phyloP scores from a whole-genome alignment of 2,113 vertebrate genomes.

The Etheostoma spectabile region DNA sequence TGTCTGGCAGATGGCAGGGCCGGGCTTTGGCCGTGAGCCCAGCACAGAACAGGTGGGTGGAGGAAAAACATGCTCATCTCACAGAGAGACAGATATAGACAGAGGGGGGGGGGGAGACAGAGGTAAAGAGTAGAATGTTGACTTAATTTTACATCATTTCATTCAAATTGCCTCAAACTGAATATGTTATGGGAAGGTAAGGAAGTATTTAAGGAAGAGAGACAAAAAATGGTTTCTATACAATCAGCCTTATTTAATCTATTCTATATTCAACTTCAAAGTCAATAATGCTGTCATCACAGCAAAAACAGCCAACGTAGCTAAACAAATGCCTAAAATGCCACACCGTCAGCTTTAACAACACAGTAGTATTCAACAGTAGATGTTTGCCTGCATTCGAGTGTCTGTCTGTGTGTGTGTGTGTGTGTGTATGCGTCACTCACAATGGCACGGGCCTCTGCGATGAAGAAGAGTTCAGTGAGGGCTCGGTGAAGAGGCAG shows the following conservation, averaged over 20 bases:
- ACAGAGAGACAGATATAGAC: slow-evolving; percentile 29
- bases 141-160: neutral
- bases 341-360: slow-evolving; percentile 6
- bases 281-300: slow-evolving; percentile 27
- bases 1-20: slow-evolving; percentile 69
- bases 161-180: neutral
- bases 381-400: neutral
- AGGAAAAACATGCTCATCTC: slow-evolving; percentile 51
- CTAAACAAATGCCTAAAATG: slow-evolving; percentile 22
- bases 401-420: neutral
- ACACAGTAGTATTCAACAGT: neutral
- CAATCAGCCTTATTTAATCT: neutral
- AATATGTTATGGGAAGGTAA: neutral
- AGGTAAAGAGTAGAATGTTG: slow-evolving; percentile 17
- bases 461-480: slow-evolving; percentile 95
- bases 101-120: neutral
- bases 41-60: slow-evolving; percentile 66
- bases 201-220: neutral
- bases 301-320: neutral
- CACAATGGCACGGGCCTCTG: slow-evolving; percentile 92
- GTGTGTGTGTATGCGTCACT: slow-evolving; percentile 63
- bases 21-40: slow-evolving; percentile 56
- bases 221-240: neutral
- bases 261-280: neutral
- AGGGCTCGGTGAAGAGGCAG: slow-evolving; percentile 95